phyloP scores from a whole-genome alignment of 2,888 invertebrate species.

The Zaprionus lineosus region DNA sequence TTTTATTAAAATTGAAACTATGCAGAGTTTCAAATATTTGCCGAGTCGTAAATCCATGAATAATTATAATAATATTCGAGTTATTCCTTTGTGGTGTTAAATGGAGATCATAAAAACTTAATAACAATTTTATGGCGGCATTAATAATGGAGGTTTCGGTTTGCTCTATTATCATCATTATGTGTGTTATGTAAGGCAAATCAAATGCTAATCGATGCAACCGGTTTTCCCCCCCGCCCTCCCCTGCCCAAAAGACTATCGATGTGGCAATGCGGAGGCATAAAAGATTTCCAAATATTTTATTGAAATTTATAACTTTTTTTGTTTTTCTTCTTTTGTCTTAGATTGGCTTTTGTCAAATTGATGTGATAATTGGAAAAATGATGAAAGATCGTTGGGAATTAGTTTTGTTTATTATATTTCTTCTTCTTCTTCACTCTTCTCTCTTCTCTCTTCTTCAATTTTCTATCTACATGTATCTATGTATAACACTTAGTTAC shows the following conservation, averaged over 20 bases:
- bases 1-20: too few species aligned
- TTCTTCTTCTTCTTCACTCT: constrained; percentile 16
- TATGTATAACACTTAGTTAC: constrained; percentile 37
- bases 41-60: too few species aligned
- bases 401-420: neutral
- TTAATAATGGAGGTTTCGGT: constrained; percentile 29
- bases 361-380: constrained; percentile 43
- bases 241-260: too few species aligned
- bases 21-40: too few species aligned
- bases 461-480: constrained; percentile 24
- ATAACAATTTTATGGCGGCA: constrained; percentile 26
- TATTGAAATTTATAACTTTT: constrained; percentile 22
- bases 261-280: constrained; percentile 53
- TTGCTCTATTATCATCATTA: constrained; percentile 17
- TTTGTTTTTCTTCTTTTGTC: neutral
- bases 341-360: constrained; percentile 38
- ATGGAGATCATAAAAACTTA: constrained; percentile 9
- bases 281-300: constrained; percentile 32
- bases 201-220: constrained; percentile 65
- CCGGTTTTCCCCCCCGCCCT: constrained; percentile 56
- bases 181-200: constrained; percentile 57
- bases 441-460: constrained; percentile 20
- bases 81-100: neutral
- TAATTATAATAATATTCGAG: too few species aligned
- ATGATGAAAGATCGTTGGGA: constrained; percentile 38